Percentiles rank a stretch among this genome's conserved stretches.
These are phyloP conservation scores for Cotesia chilonis DNA, from an alignment of 1,140 invertebrate genomes.

Conservation along the genomic window DNA sequence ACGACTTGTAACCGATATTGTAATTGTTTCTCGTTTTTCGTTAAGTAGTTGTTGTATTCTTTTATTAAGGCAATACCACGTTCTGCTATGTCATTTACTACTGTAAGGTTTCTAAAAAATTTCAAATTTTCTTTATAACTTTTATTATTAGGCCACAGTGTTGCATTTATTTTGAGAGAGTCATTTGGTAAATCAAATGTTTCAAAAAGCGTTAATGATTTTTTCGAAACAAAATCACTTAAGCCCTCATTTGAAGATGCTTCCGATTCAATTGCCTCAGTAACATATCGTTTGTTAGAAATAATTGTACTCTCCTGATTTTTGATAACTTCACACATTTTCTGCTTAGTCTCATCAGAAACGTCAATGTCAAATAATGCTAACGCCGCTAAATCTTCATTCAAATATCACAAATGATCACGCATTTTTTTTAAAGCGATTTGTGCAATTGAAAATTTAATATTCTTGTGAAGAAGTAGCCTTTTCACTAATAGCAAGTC, in stretches of 20 bases:
- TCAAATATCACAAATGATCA: not conserved
- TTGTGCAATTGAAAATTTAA: slow-evolving; percentile 20
- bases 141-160: not conserved
- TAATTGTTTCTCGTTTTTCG: slow-evolving; percentile 13
- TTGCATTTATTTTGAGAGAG: not conserved
- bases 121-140: slow-evolving; percentile 3
- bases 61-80: slow-evolving; percentile 8
- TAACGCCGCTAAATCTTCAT: slow-evolving; percentile 18
- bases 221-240: not conserved
- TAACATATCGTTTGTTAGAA: not conserved
- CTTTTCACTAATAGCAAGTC: slow-evolving; percentile 36
- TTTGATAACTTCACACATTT: not conserved
- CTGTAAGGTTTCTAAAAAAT: not conserved
- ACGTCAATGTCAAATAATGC: not conserved
- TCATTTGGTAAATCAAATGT: slow-evolving; percentile 4
- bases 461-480: slow-evolving; percentile 28
- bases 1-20: slow-evolving; percentile 7
- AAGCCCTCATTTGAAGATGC: not conserved
- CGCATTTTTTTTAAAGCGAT: slow-evolving; percentile 25
- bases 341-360: not conserved
- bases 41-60: slow-evolving; percentile 14
- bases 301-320: not conserved
- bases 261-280: not conserved
- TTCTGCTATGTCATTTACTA: slow-evolving; percentile 15
- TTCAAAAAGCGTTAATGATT: not conserved